Conservation (phyloP, 2,113 vertebrate genomes). For the Tetrao urogallus region DNA sequence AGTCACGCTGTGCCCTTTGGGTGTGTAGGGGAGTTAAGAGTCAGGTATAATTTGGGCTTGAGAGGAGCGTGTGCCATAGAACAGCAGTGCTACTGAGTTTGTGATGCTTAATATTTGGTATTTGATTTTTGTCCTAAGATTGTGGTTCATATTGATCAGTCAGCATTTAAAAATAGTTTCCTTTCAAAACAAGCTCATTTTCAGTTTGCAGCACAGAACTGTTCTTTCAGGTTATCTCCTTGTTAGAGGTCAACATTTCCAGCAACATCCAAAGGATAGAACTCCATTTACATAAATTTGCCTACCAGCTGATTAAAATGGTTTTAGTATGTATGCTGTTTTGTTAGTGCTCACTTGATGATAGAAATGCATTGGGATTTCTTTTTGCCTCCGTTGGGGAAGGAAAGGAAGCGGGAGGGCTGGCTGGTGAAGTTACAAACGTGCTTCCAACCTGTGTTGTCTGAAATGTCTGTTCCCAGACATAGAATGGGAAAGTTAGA, state of each 20-base stretch:
- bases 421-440: neutral
- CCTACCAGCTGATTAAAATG: neutral
- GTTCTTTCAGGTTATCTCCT: neutral
- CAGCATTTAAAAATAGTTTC: neutral
- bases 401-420: neutral
- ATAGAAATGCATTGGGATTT: neutral
- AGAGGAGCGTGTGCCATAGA: neutral
- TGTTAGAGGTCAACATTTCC: neutral
- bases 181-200: neutral
- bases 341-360: neutral
- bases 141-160: neutral
- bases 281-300: neutral
- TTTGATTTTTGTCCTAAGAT: neutral
- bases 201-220: neutral
- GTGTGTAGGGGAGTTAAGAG: neutral
- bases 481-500: neutral
- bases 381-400: neutral
- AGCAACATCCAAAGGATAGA: neutral
- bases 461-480: neutral
- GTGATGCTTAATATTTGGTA: neutral
- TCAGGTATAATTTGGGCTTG: neutral
- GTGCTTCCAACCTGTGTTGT: neutral
- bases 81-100: neutral
- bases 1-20: rapidly evolving
- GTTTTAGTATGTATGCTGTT: neutral